A percentile compares a stretch with the other conserved stretches of the same genome.
phyloP scores from a whole-genome alignment of 2,888 invertebrate genomes.

The Quadriops clusia region DNA sequence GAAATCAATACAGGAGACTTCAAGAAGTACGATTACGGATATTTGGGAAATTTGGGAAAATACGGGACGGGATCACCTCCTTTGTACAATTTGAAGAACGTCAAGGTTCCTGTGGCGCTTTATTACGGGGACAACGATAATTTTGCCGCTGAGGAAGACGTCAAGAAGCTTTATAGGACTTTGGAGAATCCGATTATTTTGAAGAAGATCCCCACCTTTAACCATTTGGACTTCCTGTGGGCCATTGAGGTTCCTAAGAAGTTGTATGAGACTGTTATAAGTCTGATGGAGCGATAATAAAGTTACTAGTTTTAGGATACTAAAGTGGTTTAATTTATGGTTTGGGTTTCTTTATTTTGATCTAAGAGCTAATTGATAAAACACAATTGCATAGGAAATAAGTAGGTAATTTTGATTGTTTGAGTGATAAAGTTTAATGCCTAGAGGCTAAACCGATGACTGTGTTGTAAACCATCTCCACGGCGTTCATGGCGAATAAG shows the following conservation, averaged over 20 bases:
- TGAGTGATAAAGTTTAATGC: no score
- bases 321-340: no score
- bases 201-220: constrained; percentile 8
- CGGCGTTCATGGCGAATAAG: constrained; percentile 27
- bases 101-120: constrained; percentile 32
- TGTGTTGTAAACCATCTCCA: constrained; percentile 24
- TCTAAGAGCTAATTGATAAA: no score
- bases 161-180: constrained; percentile 7
- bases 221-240: constrained; percentile 13
- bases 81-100: constrained; percentile 29
- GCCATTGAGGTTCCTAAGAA: constrained; percentile 6
- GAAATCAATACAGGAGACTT: constrained; percentile 18
- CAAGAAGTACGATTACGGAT: constrained; percentile 19
- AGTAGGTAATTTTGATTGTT: no score
- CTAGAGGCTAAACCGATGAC: constrained; percentile 20
- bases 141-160: constrained; percentile 30
- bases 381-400: no score
- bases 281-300: constrained; percentile 6
- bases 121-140: constrained; percentile 38
- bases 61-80: constrained; percentile 22
- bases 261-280: constrained; percentile 7
- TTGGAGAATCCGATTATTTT: constrained; percentile 12
- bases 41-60: constrained; percentile 14
- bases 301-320: no score
- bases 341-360: no score